A percentile compares a stretch with the other conserved stretches of the same genome.
phyloP scores from a whole-genome alignment of 30 jellyfish, hydroid and myxozoan species.

The Cassiopea andromeda region DNA sequence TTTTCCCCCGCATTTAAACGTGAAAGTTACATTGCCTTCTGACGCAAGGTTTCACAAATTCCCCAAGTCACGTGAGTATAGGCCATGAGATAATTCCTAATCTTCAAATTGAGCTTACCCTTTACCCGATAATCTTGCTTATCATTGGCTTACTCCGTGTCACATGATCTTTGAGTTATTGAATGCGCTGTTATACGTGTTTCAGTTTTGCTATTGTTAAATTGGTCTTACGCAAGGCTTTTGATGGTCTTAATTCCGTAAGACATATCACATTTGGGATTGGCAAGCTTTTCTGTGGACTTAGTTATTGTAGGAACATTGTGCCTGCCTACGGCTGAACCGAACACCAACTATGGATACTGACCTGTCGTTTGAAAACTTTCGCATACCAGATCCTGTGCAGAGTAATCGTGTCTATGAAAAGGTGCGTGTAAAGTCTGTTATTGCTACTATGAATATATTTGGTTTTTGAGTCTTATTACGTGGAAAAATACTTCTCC shows the following conservation, averaged over 20 bases:
- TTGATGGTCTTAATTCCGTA: neutral
- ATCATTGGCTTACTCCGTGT: neutral
- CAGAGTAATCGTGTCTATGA: constrained; percentile 23
- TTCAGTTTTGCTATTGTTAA: neutral
- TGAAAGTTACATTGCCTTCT: neutral
- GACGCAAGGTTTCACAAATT: neutral
- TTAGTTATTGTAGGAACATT: neutral
- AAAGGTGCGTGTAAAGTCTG: constrained; percentile 8
- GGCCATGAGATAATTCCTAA: neutral
- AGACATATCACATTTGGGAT: neutral
- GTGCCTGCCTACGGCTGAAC: neutral
- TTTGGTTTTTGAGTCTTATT: neutral
- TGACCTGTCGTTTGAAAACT: constrained; percentile 34
- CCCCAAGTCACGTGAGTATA: neutral
- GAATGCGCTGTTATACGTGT: neutral
- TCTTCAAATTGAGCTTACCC: neutral
- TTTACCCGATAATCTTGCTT: neutral
- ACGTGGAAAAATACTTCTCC: neutral
- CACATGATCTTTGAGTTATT: neutral
- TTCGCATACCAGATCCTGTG: constrained; percentile 35
- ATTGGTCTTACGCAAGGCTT: neutral
- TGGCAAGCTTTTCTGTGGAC: neutral
- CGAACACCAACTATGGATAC: constrained; percentile 12
- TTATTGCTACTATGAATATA: neutral
- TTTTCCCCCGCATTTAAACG: neutral